Conservation (phyloP, 2,113 vertebrate genomes). For the Hippotragus niger region DNA sequence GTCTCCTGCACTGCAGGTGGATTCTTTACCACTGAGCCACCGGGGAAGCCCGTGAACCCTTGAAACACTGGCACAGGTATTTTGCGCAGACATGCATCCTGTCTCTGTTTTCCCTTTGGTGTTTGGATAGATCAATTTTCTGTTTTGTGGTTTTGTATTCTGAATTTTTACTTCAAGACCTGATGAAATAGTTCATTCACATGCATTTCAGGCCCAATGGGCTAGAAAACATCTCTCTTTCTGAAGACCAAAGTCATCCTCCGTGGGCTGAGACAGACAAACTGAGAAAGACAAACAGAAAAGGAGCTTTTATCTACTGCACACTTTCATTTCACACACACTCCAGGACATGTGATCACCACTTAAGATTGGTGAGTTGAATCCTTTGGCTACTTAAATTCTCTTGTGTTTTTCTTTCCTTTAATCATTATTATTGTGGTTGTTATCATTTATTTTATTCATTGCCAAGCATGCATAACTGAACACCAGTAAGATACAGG, state of each 20-base stretch:
- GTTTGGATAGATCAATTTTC: neutral
- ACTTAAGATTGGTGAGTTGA: neutral
- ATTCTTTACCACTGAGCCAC: neutral
- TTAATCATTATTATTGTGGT: neutral
- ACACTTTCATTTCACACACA: neutral
- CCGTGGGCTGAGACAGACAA: rapidly evolving
- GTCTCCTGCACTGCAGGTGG: neutral
- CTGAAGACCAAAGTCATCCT: neutral
- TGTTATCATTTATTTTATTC: neutral
- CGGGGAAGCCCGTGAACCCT: neutral
- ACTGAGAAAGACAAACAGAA: neutral
- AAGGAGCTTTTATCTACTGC: neutral
- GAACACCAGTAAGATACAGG: neutral
- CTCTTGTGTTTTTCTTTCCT: neutral
- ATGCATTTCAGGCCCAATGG: neutral
- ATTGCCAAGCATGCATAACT: neutral
- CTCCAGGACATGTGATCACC: neutral
- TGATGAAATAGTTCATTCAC: neutral
- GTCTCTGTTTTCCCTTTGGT: neutral
- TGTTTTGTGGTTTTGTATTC: neutral
- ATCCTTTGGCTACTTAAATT: neutral
- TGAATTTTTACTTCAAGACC: neutral
- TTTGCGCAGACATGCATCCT: neutral
- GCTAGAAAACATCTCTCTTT: neutral
- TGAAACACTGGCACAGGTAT: neutral